Evolutionary conservation across 1,140 invertebrate species (phyloP), one percentile per base, ranked within the genome.

Genomic region (Drosophila insularis): DNA sequence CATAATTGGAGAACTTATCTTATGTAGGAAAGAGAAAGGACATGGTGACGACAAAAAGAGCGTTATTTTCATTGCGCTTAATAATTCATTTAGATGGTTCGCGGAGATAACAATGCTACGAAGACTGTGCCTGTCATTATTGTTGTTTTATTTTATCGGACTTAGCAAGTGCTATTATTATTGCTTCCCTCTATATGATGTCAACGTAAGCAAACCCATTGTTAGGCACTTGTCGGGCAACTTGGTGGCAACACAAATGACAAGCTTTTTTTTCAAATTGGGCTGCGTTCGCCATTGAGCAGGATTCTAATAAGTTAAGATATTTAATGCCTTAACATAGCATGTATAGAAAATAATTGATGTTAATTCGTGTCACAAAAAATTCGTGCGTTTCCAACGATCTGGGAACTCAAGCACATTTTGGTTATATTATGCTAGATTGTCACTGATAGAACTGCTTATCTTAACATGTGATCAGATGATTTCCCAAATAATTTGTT

Each of bases 31-130:
- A 75, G 76, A 50, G 64, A 80, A 62, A 63, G 56, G 43, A 67
- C 68, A 68, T 59, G 71, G 77, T 85, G 78, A 80, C 84, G 84
- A 89, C 75, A 87, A 82, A 87, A 81, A 79, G 84, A 89, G 80
- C 85, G 80, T 87, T 81, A 87, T 89, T 91, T 91, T 90, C 87
- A 90, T 90, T 91, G 90, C 90, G 84, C 90, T 90, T 91, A 91
- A 91, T 91, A 91, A 90, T 89, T 91, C 90, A 91, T 91, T 91
- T 91, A 91, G 90, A 91, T 91, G 79, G 78, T 90, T 91, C 81
- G 78, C 76, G 62, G 14, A 67, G 90, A 91, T 91, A 91, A 87
- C 63, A 76, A 69, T 66, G 63, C 72, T 76, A 78, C 75, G 72
- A 82, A 85, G 80, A 90, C 81, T 89, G 77, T 89, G 61, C 64